These are phyloP conservation scores for Rhynchomys soricoides DNA, from an alignment of 2,113 vertebrate genomes.

Conservation along the genomic window DNA sequence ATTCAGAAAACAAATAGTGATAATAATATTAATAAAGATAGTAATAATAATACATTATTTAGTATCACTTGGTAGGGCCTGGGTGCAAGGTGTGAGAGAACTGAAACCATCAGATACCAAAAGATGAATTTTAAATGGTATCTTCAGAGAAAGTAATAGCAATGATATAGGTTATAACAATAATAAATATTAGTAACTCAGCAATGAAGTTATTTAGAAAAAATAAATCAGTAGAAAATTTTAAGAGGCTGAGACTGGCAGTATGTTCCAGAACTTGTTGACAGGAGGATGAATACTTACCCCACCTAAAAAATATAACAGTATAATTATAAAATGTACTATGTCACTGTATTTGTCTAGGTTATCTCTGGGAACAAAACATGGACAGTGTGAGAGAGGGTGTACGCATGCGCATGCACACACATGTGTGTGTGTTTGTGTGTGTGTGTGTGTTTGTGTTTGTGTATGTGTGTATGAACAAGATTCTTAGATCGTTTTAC, in stretches of 20 bases:
- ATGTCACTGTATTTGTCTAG: neutral
- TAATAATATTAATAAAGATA: neutral
- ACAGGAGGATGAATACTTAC: accelerated
- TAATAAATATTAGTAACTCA: neutral
- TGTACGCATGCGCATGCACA: too few relatives aligned
- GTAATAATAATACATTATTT: neutral
- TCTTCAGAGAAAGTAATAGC: neutral
- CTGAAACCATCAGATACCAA: neutral
- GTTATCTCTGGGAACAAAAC: neutral
- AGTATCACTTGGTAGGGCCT: neutral
- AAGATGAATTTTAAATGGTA: neutral
- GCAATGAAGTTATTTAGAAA: neutral
- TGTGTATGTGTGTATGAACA: neutral
- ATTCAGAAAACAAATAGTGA: neutral
- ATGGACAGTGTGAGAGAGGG: too few relatives aligned
- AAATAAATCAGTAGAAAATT: neutral
- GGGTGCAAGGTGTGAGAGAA: neutral
- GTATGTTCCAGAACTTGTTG: neutral
- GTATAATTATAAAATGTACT: neutral
- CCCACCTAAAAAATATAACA: too few relatives aligned
- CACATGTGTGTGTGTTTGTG: neutral
- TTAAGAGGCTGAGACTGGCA: neutral
- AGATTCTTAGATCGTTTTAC: neutral
- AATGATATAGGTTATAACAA: neutral
- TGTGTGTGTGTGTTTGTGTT: neutral